Percentiles rank a stretch among this genome's conserved stretches.
These are phyloP conservation scores for Dipodomys merriami DNA, from an alignment of 2,113 vertebrate genomes.

Conservation along the genomic window DNA sequence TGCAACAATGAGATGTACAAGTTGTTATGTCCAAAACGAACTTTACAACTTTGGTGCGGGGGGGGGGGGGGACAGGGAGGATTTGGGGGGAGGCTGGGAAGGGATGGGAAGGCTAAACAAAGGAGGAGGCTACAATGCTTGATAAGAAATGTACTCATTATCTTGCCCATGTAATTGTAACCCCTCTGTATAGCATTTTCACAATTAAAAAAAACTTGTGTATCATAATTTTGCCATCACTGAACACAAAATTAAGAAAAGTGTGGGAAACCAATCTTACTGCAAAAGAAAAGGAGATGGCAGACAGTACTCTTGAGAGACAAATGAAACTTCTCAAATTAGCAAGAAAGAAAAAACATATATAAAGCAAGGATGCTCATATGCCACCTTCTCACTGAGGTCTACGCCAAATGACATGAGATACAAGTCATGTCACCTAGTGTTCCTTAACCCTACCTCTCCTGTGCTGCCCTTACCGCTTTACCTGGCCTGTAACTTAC, in stretches of 20 bases:
- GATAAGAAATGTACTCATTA: too few relatives aligned
- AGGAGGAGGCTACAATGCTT: too few relatives aligned
- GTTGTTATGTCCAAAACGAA: too few relatives aligned
- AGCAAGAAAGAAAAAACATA: neutral
- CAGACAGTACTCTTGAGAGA: neutral
- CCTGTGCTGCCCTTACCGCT: neutral
- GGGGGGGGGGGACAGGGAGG: too few relatives aligned
- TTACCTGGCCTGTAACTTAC: neutral
- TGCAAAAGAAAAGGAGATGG: slow-evolving; percentile 15
- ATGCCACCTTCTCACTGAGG: neutral
- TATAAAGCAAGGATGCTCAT: neutral
- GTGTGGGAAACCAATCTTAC: neutral
- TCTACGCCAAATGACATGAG: neutral
- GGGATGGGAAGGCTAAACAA: too few relatives aligned
- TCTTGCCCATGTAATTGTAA: too few relatives aligned
- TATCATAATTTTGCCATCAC: neutral
- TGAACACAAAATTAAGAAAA: slow-evolving; percentile 39
- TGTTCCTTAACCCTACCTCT: neutral
- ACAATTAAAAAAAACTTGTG: neutral
- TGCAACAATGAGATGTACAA: too few relatives aligned
- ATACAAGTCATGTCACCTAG: neutral
- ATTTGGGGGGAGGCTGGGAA: too few relatives aligned
- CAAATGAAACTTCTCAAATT: slow-evolving; percentile 15
- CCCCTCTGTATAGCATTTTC: too few relatives aligned
- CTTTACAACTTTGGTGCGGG: too few relatives aligned